phyloP scores from a whole-genome alignment of 2,888 invertebrate genomes.

The Nemoura dubitans region DNA sequence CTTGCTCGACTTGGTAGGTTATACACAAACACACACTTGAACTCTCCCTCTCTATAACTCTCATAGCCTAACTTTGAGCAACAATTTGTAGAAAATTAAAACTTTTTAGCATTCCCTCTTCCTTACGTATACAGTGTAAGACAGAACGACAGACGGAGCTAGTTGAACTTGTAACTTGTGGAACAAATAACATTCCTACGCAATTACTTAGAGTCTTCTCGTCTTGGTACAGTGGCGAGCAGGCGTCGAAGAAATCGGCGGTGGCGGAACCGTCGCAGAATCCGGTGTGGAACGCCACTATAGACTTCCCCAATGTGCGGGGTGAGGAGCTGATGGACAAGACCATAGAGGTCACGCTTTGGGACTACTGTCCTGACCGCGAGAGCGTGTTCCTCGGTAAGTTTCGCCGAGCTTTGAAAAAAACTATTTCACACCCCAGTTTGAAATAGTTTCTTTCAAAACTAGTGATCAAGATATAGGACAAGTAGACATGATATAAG shows the following conservation, averaged over 20 bases:
- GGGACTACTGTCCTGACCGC: conserved; percentile 86
- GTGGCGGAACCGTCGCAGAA: conserved; percentile 87
- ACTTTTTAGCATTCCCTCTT: neutral
- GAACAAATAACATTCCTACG: neutral
- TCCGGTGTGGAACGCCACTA: conserved; percentile 92
- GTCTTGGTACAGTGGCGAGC: conserved; percentile 60
- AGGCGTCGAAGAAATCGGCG: conserved; percentile 81
- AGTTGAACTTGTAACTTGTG: neutral
- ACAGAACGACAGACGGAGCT: neutral
- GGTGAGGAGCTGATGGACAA: conserved; percentile 83
- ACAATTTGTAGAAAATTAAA: neutral
- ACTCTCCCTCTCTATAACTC: too few species aligned
- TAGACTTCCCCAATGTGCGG: conserved; percentile 81
- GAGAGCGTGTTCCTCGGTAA: conserved; percentile 80
- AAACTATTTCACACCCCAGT: too few species aligned
- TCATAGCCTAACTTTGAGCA: neutral
- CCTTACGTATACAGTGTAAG: neutral
- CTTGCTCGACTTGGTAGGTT: too few species aligned
- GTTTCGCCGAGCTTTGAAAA: too few species aligned
- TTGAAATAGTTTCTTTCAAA: too few species aligned
- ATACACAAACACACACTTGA: too few species aligned
- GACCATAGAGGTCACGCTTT: conserved; percentile 85
- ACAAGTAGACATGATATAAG: too few species aligned
- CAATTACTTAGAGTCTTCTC: neutral
- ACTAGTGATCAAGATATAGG: too few species aligned